Base-by-base conservation (phyloP, 2,888 invertebrate species). In the Alcis repandata region DNA sequence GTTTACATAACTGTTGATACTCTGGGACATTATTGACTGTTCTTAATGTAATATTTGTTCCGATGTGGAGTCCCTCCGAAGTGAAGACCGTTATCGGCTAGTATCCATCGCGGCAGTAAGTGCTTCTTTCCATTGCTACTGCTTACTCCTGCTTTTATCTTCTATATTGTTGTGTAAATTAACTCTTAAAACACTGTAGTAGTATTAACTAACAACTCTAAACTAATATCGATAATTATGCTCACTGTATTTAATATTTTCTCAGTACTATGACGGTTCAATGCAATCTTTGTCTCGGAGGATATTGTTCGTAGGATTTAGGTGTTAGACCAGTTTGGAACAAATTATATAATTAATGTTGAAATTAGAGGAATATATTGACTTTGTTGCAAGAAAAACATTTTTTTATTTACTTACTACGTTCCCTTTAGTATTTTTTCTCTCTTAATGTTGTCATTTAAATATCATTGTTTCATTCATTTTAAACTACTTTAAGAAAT, bases 231-330 rank as follows among this genome's bases (percentile, higher is more conserved):
- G 77, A 79, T 75, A 84, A 86, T 85, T 86, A 86, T 84, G 83
- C 86, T 88, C 89, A 90, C 87, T 88, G 84, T 65, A 60, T 60
- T 66, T 69, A 66, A 62, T 87, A 87, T 82, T 88, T 82, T 87
- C 84, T 90, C 86, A 86, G 84, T 90, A 83, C 32, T 60, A 78
- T 68, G 91, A 87, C 87, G 92, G 85, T 91, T 92, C 92, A 92
- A 92, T 92, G 92, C 92, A 92, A 92, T 89, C 89, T 91, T 92
- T 91, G 90, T 92, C 92, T 90, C 90, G 77, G 77, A 85, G 86
- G 87, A 86, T 85, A 70, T 82, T 85, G 77, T 85, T 77, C 78
- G 78, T 86, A 81, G 78, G 78, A 77, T 11, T 79, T 86, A 86
- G 80, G 80, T 67, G 79, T 76, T 89, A 89, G 88, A 82, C 38